Conservation (phyloP, 2,113 vertebrate species). For the Rhynchomys soricoides region DNA sequence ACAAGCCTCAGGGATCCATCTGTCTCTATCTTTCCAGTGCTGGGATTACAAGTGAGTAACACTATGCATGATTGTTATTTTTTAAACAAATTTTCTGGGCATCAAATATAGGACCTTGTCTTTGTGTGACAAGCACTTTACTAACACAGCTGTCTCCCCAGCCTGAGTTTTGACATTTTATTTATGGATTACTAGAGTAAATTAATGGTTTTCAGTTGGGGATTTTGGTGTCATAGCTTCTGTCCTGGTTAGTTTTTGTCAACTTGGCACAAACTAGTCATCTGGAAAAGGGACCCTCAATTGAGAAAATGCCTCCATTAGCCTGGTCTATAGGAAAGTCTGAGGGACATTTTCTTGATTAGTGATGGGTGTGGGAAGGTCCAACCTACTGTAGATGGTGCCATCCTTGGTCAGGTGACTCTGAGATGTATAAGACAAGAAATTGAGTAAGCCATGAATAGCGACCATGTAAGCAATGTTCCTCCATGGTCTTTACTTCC, state of each 20-base stretch:
- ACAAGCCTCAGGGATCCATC: not conserved
- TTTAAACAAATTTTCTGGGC: not conserved
- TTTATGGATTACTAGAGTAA: not conserved
- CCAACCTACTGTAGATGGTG: not conserved
- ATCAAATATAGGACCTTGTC: not conserved
- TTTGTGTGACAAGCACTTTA: not conserved
- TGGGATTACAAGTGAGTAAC: not conserved
- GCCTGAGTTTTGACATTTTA: not conserved
- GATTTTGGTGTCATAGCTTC: not conserved
- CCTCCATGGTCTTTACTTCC: not conserved
- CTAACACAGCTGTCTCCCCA: not conserved
- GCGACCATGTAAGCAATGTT: not conserved
- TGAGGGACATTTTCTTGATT: not conserved
- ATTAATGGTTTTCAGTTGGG: not conserved
- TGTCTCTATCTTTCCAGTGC: not conserved
- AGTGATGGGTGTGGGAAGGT: not conserved
- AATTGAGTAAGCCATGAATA: not conserved
- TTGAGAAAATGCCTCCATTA: not conserved
- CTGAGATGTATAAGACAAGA: not conserved
- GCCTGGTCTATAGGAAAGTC: no score
- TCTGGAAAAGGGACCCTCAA: not conserved
- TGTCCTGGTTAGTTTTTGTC: not conserved
- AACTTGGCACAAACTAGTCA: not conserved
- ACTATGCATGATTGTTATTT: not conserved
- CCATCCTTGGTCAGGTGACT: no score